A percentile compares a stretch with the other conserved stretches of the same genome.
Evolutionary conservation across 2,113 vertebrate species (phyloP).

Genomic region (Leptobrachium leishanense): DNA sequence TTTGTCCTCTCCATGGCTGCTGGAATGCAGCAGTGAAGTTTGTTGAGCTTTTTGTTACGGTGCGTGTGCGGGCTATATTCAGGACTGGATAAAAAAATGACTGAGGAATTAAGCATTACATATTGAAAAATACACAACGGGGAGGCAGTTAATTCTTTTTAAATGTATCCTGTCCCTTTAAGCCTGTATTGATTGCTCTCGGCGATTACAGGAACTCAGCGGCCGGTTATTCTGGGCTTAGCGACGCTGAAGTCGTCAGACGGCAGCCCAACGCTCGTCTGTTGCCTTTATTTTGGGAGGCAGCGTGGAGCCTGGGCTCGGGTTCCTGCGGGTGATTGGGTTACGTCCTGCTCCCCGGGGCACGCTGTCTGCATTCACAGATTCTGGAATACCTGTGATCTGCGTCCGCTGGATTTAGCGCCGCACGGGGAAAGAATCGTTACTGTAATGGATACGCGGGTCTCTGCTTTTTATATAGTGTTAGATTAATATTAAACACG

Average conservation of each 20-base stretch:
- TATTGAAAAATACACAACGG: too few species aligned
- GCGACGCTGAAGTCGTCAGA: neutral
- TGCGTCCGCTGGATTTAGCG: neutral
- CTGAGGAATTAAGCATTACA: too few species aligned
- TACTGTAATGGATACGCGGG: neutral
- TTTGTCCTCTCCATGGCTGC: too few species aligned
- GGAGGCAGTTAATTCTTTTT: too few species aligned
- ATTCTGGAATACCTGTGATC: neutral
- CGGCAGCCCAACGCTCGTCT: neutral
- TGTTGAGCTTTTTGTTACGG: too few species aligned
- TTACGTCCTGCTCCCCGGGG: neutral
- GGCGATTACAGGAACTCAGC: neutral
- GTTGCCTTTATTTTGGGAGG: conserved; percentile 28
- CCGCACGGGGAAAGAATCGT: neutral
- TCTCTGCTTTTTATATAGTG: neutral
- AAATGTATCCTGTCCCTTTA: too few species aligned
- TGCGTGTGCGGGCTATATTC: too few species aligned
- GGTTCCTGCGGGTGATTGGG: neutral
- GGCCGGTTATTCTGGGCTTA: conserved; percentile 4
- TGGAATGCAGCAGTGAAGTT: too few species aligned
- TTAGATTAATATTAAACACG: neutral
- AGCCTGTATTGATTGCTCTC: too few species aligned
- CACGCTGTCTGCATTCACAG: conserved; percentile 10
- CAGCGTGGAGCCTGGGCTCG: neutral
- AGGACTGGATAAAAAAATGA: too few species aligned